Evolutionary conservation across 2,113 vertebrate species (phyloP).

Genomic region (Piaya cayana): DNA sequence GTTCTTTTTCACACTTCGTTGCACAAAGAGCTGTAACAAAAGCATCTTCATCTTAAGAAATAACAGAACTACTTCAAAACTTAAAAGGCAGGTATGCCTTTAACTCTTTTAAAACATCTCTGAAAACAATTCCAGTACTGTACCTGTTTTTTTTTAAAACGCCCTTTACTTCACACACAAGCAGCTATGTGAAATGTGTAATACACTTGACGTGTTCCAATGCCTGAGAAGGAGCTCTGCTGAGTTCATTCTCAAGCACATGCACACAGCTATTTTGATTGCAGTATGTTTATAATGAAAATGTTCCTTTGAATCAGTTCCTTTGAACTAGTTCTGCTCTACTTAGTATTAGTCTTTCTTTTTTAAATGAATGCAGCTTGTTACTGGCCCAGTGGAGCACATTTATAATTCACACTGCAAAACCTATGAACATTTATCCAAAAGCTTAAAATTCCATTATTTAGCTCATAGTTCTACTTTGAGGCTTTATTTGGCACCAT

Average conservation of each 20-base stretch:
- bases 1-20: not conserved
- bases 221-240: too few relatives aligned
- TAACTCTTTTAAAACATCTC: not conserved
- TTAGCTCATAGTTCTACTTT: not conserved
- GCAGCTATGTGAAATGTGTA: not conserved
- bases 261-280: not conserved
- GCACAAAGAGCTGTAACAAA: not conserved
- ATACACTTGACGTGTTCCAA: accelerated
- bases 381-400: not conserved
- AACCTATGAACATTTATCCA: not conserved
- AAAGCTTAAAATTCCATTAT: not conserved
- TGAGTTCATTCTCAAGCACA: not conserved
- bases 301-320: not conserved
- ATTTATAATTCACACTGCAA: not conserved
- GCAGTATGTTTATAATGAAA: not conserved
- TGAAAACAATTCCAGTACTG: not conserved
- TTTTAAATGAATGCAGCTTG: not conserved
- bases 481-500: not conserved
- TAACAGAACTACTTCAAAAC: not conserved
- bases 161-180: not conserved
- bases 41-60: not conserved
- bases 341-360: not conserved
- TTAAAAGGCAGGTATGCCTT: not conserved
- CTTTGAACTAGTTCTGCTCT: not conserved
- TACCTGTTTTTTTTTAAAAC: not conserved